These are phyloP conservation scores for Netelia inedita DNA, from an alignment of 2,888 invertebrate genomes.

Conservation along the genomic window DNA sequence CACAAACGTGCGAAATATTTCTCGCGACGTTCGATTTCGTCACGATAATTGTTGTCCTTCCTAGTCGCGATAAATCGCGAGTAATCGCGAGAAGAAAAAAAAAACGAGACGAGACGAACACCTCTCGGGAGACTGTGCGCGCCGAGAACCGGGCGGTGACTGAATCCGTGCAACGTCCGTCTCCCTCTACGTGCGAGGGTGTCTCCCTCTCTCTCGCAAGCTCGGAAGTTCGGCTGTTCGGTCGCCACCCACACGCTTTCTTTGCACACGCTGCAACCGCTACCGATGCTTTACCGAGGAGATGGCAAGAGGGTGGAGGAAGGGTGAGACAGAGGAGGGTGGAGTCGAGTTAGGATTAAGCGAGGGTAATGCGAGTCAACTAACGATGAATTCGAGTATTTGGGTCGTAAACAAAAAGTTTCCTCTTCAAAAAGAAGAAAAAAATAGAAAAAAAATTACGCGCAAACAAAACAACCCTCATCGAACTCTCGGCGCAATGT, in stretches of 20 bases:
- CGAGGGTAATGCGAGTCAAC: no score
- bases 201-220: constrained; percentile 70
- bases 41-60: not conserved
- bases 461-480: no score
- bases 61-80: constrained; percentile 37
- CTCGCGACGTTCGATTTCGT: not conserved
- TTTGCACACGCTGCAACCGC: constrained; percentile 16
- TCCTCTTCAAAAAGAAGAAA: no score
- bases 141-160: constrained; percentile 84
- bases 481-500: no score
- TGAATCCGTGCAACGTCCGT: constrained; percentile 75
- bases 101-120: constrained; percentile 63
- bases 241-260: constrained; percentile 61
- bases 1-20: no score
- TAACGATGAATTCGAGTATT: no score
- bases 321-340: not conserved
- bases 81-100: constrained; percentile 31
- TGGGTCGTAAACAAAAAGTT: no score
- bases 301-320: not conserved
- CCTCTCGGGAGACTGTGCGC: constrained; percentile 79
- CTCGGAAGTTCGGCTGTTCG: constrained; percentile 70
- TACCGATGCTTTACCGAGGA: not conserved
- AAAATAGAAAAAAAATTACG: no score
- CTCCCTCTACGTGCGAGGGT: constrained; percentile 68
- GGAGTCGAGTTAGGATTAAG: no score